Percentiles rank a stretch among this genome's conserved stretches.
phyloP scores from a whole-genome alignment of 2,797 vertebrate species.

The Pseudomugil tenellus region DNA sequence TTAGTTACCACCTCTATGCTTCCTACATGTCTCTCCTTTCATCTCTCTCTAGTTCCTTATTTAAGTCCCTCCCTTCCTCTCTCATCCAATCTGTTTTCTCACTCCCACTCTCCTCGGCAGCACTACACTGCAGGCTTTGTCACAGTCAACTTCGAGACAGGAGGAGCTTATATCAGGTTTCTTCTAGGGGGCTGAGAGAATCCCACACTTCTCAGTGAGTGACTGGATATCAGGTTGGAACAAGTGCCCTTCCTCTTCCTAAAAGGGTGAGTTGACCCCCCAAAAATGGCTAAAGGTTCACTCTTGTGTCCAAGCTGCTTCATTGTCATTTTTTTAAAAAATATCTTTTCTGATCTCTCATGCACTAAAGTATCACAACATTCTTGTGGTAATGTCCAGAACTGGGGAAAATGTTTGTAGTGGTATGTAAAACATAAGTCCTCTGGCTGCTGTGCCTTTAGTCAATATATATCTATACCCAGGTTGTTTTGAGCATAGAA shows the following conservation, averaged over 20 bases:
- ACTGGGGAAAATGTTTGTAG: neutral
- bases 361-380: neutral
- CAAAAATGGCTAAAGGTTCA: slow-evolving; percentile 2
- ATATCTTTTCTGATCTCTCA: slow-evolving; percentile 3
- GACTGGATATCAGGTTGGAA: slow-evolving; percentile 13
- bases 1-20: neutral
- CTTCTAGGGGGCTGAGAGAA: slow-evolving; percentile 22
- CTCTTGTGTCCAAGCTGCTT: neutral
- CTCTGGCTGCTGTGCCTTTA: neutral
- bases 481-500: neutral
- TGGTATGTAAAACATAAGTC: slow-evolving; percentile 21
- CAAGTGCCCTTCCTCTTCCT: neutral
- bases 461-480: neutral
- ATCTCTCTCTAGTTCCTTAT: slow-evolving; percentile 10
- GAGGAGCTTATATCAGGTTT: slow-evolving; percentile 41
- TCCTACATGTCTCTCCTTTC: slow-evolving; percentile 14
- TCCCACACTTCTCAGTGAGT: slow-evolving; percentile 10
- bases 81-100: slow-evolving; percentile 14
- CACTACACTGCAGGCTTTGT: slow-evolving; percentile 14
- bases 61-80: slow-evolving; percentile 50
- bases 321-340: neutral
- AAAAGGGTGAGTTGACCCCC: slow-evolving; percentile 48
- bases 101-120: slow-evolving; percentile 23
- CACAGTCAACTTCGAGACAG: slow-evolving; percentile 37
- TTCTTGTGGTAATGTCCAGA: neutral